phyloP scores from a whole-genome alignment of 2,113 vertebrate genomes.

The Colinus virginianus region DNA sequence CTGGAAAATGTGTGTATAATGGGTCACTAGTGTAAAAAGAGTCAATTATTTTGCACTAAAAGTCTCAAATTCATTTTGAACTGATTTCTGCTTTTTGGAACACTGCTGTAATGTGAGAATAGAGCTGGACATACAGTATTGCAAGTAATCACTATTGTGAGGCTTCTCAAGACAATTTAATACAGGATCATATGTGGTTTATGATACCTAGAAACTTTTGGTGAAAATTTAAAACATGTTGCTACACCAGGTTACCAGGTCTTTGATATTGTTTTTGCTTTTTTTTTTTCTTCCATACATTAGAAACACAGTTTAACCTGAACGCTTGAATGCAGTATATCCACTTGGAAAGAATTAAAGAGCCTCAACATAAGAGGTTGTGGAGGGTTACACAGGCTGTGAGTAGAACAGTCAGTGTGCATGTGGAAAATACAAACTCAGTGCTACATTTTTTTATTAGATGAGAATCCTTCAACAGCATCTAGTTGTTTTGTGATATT shows the following conservation, averaged over 20 bases:
- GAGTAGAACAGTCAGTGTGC: fast-evolving
- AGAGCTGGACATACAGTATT: background rate
- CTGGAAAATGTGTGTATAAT: conserved; percentile 34
- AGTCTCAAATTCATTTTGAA: background rate
- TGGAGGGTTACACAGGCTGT: fast-evolving
- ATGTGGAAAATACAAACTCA: background rate
- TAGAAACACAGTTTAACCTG: background rate
- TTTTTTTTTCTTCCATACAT: background rate
- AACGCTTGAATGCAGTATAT: fast-evolving
- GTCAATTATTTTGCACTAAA: conserved; percentile 8
- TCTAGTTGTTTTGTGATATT: background rate
- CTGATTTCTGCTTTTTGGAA: background rate
- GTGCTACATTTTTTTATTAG: background rate
- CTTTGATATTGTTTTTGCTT: background rate
- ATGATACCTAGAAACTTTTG: background rate
- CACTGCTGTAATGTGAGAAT: background rate
- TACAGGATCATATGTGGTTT: background rate
- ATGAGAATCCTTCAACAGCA: background rate
- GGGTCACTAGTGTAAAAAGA: background rate
- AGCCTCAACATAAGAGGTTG: background rate
- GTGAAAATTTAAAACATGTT: background rate
- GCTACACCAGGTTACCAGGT: too few relatives aligned
- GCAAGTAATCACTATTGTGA: background rate
- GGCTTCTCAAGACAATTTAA: background rate
- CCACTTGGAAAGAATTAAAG: background rate